Evolutionary conservation across 1,140 invertebrate species (phyloP).

Genomic region (Cydia strobilella): DNA sequence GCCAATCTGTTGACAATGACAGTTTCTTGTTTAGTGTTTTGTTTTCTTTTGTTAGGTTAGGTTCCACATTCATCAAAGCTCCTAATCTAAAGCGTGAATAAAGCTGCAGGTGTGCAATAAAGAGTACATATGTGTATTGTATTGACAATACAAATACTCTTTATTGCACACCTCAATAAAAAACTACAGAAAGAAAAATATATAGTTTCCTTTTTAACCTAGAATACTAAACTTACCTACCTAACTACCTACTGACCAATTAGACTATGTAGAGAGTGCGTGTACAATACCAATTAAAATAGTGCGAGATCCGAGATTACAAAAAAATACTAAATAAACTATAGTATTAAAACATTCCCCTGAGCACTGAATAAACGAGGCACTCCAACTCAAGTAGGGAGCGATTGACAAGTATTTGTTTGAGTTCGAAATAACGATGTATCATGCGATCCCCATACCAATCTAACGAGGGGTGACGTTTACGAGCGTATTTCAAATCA

Average conservation of each 20-base stretch:
- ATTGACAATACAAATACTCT: no score
- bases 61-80: no score
- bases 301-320: background rate
- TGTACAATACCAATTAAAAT: background rate
- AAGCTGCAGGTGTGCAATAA: no score
- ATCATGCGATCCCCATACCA: constrained; percentile 43
- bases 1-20: constrained; percentile 64
- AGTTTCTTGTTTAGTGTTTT: background rate
- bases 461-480: background rate
- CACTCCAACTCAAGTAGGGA: constrained; percentile 34
- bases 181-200: no score
- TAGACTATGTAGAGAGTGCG: background rate
- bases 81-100: background rate
- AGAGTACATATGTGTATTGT: no score
- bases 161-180: no score
- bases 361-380: constrained; percentile 20
- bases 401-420: constrained; percentile 42
- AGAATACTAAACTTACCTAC: background rate
- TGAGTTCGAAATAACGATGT: constrained; percentile 43
- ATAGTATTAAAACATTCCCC: constrained; percentile 18
- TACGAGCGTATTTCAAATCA: background rate
- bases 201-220: background rate
- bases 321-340: constrained; percentile 11
- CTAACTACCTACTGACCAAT: background rate
- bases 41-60: background rate